phyloP scores from a whole-genome alignment of 2,797 vertebrate genomes.

The Peromyscus eremicus region DNA sequence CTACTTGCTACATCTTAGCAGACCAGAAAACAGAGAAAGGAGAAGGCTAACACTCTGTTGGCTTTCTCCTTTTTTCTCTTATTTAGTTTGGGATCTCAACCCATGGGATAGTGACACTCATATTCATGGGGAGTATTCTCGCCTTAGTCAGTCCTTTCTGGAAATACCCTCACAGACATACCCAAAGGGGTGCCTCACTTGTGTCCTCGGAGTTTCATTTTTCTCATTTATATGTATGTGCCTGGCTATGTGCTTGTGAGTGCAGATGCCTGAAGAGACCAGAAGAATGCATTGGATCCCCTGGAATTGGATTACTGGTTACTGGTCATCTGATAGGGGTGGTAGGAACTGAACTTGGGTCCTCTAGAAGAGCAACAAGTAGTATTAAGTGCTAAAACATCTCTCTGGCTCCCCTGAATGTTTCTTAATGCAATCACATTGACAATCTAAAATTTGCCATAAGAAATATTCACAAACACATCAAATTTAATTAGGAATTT shows the following conservation, averaged over 20 bases:
- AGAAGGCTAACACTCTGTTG: background rate
- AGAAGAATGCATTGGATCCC: background rate
- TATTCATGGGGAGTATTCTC: background rate
- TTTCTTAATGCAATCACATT: background rate
- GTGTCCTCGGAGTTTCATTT: background rate
- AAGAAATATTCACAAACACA: background rate
- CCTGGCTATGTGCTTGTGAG: background rate
- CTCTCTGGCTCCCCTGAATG: background rate
- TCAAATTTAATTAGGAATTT: conserved; percentile 3
- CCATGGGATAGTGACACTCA: background rate
- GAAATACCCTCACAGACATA: background rate
- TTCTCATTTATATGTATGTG: background rate
- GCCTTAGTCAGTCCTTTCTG: background rate
- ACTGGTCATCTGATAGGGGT: background rate
- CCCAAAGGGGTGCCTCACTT: too few species aligned
- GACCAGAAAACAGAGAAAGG: background rate
- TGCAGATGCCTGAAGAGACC: background rate
- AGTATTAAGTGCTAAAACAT: background rate
- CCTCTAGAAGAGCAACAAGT: background rate
- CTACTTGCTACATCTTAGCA: background rate
- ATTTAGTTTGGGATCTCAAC: background rate
- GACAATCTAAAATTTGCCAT: background rate
- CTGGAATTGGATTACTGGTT: background rate
- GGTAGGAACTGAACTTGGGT: background rate
- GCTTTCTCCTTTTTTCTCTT: background rate